Base-by-base conservation (phyloP, 2,797 vertebrate species). In the Mycteria americana region DNA sequence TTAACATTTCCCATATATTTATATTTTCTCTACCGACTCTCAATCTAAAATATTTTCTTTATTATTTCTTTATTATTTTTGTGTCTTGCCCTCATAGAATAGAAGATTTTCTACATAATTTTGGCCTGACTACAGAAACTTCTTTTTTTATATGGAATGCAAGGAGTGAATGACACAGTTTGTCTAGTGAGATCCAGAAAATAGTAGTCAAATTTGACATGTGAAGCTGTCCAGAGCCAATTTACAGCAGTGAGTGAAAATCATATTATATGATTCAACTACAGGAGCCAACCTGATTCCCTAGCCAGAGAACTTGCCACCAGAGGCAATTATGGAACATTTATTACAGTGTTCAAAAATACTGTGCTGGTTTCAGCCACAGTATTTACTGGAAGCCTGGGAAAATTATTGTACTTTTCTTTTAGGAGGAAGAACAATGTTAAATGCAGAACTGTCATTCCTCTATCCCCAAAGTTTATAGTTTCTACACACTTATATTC, bases 241-340 rank as follows among this genome's bases (percentile, higher is more conserved):
- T 78, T 85, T 74, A 75, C 56, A 87, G 81, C 74, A 92, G 37
- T 54, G 77, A 95, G 87, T 78, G 88, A 95, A 94, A 94, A 93
- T 94, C 51, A 30, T 50, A 90, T 96, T 88, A 79, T 13, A 63
- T 48, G 68, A 94, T 67, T 89, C 64, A 94, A 54, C 70, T 79
- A 9, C 59, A 87, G 88, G 72, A 95, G 94, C 80, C 94, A 95
- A 28, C 24, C 83, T 74, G 89, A 78, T 87, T 92, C 88, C 85
- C 85, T 59, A 80, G 88, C 67, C 83, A 94, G 74, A 67, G 85
- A 88, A 95, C n/a, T 86, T 95, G 90, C 96, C 94, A 95, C 93
- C 82, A 95, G 89, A 93, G 94, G 62, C 91, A 93, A 90, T 92
- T 93, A 80, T 14, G 35, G 81, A 96, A 88, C 93, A 91, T 82